Evolutionary conservation across 1,140 invertebrate genomes (phyloP), one percentile per base, ranked within the genome.

Genomic region (Macrobrachium nipponense): DNA sequence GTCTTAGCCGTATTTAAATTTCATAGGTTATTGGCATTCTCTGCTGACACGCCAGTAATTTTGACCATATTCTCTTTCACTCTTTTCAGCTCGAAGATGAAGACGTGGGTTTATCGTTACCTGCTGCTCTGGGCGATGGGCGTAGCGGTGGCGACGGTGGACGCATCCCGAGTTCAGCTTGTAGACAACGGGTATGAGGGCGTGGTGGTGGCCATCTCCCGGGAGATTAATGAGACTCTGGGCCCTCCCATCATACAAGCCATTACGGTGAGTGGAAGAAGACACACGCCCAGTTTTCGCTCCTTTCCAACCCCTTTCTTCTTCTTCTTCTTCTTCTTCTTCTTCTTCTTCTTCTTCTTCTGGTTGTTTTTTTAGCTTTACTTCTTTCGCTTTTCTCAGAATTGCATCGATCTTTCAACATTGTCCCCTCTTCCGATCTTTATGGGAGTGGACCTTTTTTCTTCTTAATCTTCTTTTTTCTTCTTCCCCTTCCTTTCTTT

Each of bases 181-280:
- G n/a, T 86, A 17, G 80, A 79, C 15, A 87, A 87, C 58, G 86
- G 86, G 10, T 87, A 87, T 51, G 81, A 83, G 20, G 86, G 80
- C 23, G 80, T 87, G 73, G 79, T 87, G 43, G 86, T 87, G 61
- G 86, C 64, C 80, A 66, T 87, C 15, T 87, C 86, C 2, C 72
- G 79, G 51, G 80, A 76, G 12, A 80, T 87, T 44, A 43, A 78
- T 23, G 79, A 87, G 73, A 15, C 23, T 7, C 20, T 79, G 11
- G 86, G 86, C 18, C 75, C 79, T 0, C 66, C 43, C 12, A 68
- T 87, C 60, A 72, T 87, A 27, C 36, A 44, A 6, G 23, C 86
- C 17, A 15, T 87, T 23, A 77, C 68, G 86, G 86, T 87, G 23
- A 62, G 15, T 7, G 8, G 3, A 8, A 51, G 51, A 51, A 51